Percentiles rank a stretch among this genome's conserved stretches.
Evolutionary conservation across 2,888 invertebrate species (phyloP).

Genomic region (Theretra japonica): DNA sequence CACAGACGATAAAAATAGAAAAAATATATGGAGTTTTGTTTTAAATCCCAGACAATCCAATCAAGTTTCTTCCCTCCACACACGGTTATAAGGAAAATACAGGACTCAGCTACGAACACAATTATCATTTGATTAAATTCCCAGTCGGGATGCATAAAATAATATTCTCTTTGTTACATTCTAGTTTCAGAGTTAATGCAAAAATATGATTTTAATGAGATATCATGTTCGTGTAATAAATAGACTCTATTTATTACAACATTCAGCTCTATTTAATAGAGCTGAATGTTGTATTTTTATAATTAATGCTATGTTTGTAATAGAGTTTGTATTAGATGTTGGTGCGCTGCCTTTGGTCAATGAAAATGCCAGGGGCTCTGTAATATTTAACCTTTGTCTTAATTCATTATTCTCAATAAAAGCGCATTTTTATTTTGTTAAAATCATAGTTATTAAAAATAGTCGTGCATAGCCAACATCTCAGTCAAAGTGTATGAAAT

Average conservation of each 20-base stretch:
- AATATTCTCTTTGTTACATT: conserved; percentile 2
- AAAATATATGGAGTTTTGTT: neutral
- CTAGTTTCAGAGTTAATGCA: neutral
- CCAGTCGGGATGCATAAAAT: neutral
- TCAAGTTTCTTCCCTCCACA: neutral
- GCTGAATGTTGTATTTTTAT: neutral
- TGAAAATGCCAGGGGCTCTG: too few species aligned
- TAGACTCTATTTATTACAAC: too few species aligned
- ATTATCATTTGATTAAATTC: conserved; percentile 20
- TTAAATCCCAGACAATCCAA: conserved; percentile 12
- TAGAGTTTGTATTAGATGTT: too few species aligned
- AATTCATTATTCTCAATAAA: too few species aligned
- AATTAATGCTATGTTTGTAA: neutral
- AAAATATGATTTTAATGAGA: neutral
- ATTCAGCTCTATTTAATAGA: too few species aligned
- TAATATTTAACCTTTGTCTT: too few species aligned
- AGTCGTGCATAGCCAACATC: too few species aligned
- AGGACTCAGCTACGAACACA: neutral
- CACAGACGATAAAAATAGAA: conserved; percentile 5
- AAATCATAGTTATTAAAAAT: too few species aligned
- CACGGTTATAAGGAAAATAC: neutral
- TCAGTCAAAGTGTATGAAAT: too few species aligned
- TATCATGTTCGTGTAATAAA: neutral
- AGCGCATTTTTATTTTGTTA: too few species aligned
- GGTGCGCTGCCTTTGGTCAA: too few species aligned